Conservation (phyloP, 2,797 vertebrate genomes). For the Lagorchestes hirsutus region DNA sequence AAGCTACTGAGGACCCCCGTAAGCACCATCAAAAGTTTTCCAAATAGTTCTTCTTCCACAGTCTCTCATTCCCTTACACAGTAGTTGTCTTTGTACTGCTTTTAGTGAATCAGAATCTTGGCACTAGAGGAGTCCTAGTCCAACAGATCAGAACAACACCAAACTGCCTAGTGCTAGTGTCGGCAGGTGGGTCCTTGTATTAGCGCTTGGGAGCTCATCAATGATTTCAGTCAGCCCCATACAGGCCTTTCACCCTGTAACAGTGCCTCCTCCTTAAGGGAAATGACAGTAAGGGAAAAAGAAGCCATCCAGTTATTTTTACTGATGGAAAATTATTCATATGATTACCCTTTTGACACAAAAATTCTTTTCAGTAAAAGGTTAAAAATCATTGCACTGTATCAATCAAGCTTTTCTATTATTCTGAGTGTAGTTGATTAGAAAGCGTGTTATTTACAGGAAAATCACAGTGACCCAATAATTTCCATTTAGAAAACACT, state of each 20-base stretch:
- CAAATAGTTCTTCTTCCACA: background rate
- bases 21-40: background rate
- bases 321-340: slow-evolving; percentile 55
- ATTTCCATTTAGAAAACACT: slow-evolving; percentile 85
- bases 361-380: slow-evolving; percentile 73
- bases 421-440: slow-evolving; percentile 74
- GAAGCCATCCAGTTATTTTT: slow-evolving; percentile 58
- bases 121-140: background rate
- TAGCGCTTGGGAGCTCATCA: background rate
- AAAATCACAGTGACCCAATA: slow-evolving; percentile 80
- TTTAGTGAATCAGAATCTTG: background rate
- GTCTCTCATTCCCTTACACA: background rate
- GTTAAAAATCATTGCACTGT: slow-evolving; percentile 76
- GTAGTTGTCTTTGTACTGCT: background rate
- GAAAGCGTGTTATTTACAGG: slow-evolving; percentile 79
- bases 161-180: background rate
- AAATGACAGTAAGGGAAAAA: slow-evolving; percentile 2
- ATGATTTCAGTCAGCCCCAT: background rate
- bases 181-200: background rate
- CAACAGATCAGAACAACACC: slow-evolving; percentile 8
- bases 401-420: slow-evolving; percentile 77
- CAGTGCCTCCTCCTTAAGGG: slow-evolving; percentile 41
- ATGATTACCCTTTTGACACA: slow-evolving; percentile 69
- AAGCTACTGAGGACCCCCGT: background rate
- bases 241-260: background rate